phyloP scores from a whole-genome alignment of 2,888 invertebrate species.

The Xylophagus ater region DNA sequence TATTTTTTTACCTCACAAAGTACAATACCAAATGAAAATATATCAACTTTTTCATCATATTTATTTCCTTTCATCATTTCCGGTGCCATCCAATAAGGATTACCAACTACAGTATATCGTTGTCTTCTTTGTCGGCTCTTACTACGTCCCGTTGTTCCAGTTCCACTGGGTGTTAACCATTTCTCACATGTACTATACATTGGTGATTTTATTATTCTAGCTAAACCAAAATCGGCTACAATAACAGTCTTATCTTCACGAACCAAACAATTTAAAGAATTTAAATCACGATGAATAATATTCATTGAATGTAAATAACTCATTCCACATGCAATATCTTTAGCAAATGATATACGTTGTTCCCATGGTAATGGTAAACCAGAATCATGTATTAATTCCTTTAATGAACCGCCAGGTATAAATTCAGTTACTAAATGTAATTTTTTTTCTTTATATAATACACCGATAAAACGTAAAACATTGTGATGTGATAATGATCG shows the following conservation, averaged over 20 bases:
- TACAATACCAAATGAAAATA: constrained; percentile 92
- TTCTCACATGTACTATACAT: constrained; percentile 36
- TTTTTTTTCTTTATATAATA: constrained; percentile 83
- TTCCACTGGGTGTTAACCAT: constrained; percentile 26
- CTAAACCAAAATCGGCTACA: constrained; percentile 91
- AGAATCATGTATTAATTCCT: constrained; percentile 69
- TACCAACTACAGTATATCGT: constrained; percentile 90
- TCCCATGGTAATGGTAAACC: constrained; percentile 63
- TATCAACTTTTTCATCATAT: constrained; percentile 93
- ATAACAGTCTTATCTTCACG: constrained; percentile 84
- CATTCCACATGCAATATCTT: constrained; percentile 88
- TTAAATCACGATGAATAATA: constrained; percentile 89
- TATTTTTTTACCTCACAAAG: constrained; percentile 66
- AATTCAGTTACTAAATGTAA: constrained; percentile 88
- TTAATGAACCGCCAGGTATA: constrained; percentile 82
- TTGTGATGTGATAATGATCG: constrained; percentile 81
- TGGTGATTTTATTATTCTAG: constrained; percentile 55
- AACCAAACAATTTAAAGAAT: constrained; percentile 90
- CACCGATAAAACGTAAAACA: constrained; percentile 84
- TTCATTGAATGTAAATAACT: constrained; percentile 89
- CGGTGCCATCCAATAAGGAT: constrained; percentile 98
- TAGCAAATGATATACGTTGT: constrained; percentile 70
- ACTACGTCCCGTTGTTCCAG: constrained; percentile 41
- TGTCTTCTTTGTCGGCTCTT: constrained; percentile 65
- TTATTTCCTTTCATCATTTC: constrained; percentile 97